phyloP scores from a whole-genome alignment of 2,888 invertebrate genomes.

The Nomada lathburiana region DNA sequence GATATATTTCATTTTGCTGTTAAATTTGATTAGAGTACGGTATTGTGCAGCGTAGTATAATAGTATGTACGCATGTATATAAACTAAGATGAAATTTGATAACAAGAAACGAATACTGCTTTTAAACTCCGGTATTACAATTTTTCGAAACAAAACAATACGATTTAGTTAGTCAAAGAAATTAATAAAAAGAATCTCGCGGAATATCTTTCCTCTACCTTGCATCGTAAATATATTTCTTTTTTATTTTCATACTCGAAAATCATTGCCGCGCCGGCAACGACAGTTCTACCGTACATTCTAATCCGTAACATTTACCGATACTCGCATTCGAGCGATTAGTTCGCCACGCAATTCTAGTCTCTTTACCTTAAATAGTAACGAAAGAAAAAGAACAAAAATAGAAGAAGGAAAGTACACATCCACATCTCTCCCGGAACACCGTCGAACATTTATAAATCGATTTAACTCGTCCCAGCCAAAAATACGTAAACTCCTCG shows the following conservation, averaged over 20 bases:
- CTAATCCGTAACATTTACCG: not conserved
- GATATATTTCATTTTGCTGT: not conserved
- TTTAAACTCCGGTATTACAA: no score
- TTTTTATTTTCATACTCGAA: not conserved
- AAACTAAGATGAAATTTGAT: not conserved
- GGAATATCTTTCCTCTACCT: not conserved
- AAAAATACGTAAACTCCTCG: constrained; percentile 60
- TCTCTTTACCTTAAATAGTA: constrained; percentile 10
- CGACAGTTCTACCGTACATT: not conserved
- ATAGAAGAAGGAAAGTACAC: constrained; percentile 9
- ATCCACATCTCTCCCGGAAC: constrained; percentile 32
- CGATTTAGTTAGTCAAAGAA: not conserved
- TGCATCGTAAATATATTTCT: constrained; percentile 1
- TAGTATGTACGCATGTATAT: not conserved
- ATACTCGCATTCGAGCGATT: constrained; percentile 46
- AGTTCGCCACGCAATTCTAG: constrained; percentile 26
- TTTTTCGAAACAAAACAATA: no score
- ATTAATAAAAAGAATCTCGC: not conserved
- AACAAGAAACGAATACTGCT: not conserved
- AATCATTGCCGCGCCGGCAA: not conserved
- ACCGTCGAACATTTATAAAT: constrained; percentile 46
- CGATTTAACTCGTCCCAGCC: constrained; percentile 52
- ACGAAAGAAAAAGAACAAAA: not conserved
- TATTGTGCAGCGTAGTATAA: constrained; percentile 4
- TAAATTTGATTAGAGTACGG: constrained; percentile 15